Evolutionary conservation across 2,888 invertebrate species (phyloP).

Genomic region (Phytoseiulus persimilis): DNA sequence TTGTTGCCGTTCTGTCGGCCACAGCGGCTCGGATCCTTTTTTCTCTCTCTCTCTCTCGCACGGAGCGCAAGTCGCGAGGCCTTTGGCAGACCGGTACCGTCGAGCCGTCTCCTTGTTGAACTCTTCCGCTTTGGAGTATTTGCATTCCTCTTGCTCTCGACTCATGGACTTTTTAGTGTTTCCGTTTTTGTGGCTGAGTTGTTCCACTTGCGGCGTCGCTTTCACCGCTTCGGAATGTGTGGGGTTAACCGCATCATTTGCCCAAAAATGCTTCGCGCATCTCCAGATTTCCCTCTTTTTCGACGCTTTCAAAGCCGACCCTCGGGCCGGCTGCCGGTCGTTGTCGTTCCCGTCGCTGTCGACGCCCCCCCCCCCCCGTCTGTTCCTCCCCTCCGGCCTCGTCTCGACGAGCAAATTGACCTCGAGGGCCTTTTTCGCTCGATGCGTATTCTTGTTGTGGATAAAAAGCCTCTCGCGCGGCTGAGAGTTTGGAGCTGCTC

Average conservation of each 20-base stretch:
- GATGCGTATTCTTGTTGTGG: neutral
- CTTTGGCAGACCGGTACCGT: neutral
- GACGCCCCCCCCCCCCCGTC: neutral
- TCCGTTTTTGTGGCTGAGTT: neutral
- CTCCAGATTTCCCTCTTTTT: neutral
- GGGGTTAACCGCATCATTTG: slow-evolving; percentile 39
- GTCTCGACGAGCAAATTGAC: slow-evolving; percentile 24
- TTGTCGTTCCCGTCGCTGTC: neutral
- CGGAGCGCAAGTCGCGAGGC: too few species aligned
- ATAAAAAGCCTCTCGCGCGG: slow-evolving; percentile 27
- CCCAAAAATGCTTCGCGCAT: neutral
- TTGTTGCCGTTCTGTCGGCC: too few species aligned
- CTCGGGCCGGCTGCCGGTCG: neutral
- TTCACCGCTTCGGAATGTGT: neutral
- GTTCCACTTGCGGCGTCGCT: neutral
- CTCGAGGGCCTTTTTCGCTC: neutral
- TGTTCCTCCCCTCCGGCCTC: neutral
- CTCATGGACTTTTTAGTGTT: neutral
- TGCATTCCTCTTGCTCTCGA: neutral
- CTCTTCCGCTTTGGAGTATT: neutral
- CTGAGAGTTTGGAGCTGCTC: slow-evolving; percentile 6
- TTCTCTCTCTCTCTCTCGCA: too few species aligned
- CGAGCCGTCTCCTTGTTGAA: neutral
- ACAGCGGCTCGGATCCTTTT: too few species aligned
- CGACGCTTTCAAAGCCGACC: neutral